Base-by-base conservation (phyloP, 2,113 vertebrate genomes). In the Piprites chloris region DNA sequence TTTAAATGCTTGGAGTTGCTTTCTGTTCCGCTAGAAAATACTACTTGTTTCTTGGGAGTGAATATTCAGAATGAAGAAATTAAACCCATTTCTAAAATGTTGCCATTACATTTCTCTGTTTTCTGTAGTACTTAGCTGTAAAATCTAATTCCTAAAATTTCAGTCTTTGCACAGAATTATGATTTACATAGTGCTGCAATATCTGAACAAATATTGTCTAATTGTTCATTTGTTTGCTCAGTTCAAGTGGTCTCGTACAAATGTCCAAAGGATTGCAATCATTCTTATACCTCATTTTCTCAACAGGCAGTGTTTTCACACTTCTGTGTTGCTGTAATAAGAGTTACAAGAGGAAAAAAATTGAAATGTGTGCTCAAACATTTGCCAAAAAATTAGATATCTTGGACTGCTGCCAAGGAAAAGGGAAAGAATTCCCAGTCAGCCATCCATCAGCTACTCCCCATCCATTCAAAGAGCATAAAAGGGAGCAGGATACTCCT, bases 361-460 rank as follows among this genome's bases (percentile, higher is more conserved):
- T 66, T 93, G 37, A 91, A 95, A 95, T 85, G 58, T 20, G 26
- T 88, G 20, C 58, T 82, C 37, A 91, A 81, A 65, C 50, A 55
- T 91, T 90, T 95, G 75, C 68, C 49, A 79, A 65, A 92, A 92
- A 61, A 72, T 86, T 61, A 93, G n/a, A 59, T 83, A n/a, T 80
- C 73, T 52, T 75, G 68, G 53, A 35, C 24, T 65, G 30, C 33
- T 72, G 42, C 59, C 79, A 93, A 80, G 41, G 50, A 59, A 58
- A 90, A 39, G 28, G 32, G 22, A 58, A 92, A 42, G 24, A 93
- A 74, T 77, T 92, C 42, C 63, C 61, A 61, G 59, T 67, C 74
- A 85, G 50, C 9, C 17, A 52, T 71, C 12, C 46, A 73, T 47
- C 49, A 92, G 28, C 39, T 78, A 37, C 56, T 52, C 68, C 33